Percentiles rank a stretch among this genome's conserved stretches.
phyloP scores from a whole-genome alignment of 2,888 invertebrate species.

The Bellardia pandia region DNA sequence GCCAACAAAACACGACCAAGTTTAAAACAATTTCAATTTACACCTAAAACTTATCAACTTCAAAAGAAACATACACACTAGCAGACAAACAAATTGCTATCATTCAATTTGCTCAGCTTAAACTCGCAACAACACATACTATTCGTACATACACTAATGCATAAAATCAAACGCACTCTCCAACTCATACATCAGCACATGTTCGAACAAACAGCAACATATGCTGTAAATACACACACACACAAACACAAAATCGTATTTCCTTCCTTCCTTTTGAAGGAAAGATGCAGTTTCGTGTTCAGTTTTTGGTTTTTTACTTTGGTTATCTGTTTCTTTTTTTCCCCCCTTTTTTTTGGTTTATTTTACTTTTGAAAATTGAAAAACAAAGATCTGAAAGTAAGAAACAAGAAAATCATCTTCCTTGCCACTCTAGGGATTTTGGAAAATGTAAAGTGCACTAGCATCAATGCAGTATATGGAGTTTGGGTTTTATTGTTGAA shows the following conservation, averaged over 20 bases:
- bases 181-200: not conserved
- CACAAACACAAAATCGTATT: slow-evolving; percentile 8
- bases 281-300: slow-evolving; percentile 30
- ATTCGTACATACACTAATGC: not conserved
- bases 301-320: slow-evolving; percentile 1
- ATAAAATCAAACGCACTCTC: not conserved
- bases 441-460: not conserved
- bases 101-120: slow-evolving; percentile 66
- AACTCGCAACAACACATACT: slow-evolving; percentile 11
- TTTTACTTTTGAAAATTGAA: slow-evolving; percentile 38
- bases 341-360: not conserved
- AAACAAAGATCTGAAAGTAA: slow-evolving; percentile 35
- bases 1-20: slow-evolving; percentile 30
- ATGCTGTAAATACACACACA: not conserved
- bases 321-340: not conserved
- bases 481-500: slow-evolving; percentile 21
- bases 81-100: slow-evolving; percentile 68
- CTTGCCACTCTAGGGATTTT: slow-evolving; percentile 23
- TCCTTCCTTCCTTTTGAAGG: slow-evolving; percentile 30
- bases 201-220: not conserved
- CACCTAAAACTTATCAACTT: slow-evolving; percentile 67
- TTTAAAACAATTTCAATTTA: slow-evolving; percentile 72
- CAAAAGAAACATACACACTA: slow-evolving; percentile 27
- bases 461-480: not conserved
- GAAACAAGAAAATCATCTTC: slow-evolving; percentile 30